These are phyloP conservation scores for Ruditapes philippinarum DNA, from an alignment of 1,140 invertebrate genomes.

Conservation along the genomic window DNA sequence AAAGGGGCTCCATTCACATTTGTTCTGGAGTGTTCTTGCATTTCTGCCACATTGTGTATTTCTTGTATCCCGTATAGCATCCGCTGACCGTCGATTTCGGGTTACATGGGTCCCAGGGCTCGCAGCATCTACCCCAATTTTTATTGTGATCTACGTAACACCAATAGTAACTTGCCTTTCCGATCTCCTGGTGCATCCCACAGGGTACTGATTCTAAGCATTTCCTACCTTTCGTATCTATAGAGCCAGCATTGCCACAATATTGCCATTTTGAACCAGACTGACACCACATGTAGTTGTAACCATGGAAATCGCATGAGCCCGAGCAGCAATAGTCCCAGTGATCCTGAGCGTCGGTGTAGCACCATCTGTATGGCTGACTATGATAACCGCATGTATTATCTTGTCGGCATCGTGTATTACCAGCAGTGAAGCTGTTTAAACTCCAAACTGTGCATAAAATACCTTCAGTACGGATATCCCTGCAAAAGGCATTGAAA, in stretches of 20 bases:
- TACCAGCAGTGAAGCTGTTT: conserved; percentile 20
- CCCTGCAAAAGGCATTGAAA: neutral
- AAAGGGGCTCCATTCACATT: too few species aligned
- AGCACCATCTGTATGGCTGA: neutral
- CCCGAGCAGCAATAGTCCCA: conserved; percentile 49
- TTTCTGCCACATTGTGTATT: neutral
- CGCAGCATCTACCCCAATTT: conserved; percentile 32
- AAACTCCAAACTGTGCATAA: neutral
- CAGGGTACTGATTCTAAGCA: conserved; percentile 16
- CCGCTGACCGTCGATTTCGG: neutral
- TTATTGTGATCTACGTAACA: neutral
- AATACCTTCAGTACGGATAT: neutral
- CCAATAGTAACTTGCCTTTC: conserved; percentile 33
- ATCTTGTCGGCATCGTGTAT: neutral
- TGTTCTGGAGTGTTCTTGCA: too few species aligned
- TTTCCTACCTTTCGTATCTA: neutral
- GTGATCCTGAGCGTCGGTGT: neutral
- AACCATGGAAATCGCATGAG: neutral
- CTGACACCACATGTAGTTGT: conserved; percentile 16
- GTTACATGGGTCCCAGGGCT: neutral
- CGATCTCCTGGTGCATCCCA: conserved; percentile 25
- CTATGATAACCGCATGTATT: conserved; percentile 5
- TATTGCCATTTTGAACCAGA: conserved; percentile 27
- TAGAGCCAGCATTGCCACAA: conserved; percentile 17
- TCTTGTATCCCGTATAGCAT: conserved; percentile 31